Evolutionary conservation across 2,797 vertebrate genomes (phyloP).

Genomic region (Peromyscus melanophrys): DNA sequence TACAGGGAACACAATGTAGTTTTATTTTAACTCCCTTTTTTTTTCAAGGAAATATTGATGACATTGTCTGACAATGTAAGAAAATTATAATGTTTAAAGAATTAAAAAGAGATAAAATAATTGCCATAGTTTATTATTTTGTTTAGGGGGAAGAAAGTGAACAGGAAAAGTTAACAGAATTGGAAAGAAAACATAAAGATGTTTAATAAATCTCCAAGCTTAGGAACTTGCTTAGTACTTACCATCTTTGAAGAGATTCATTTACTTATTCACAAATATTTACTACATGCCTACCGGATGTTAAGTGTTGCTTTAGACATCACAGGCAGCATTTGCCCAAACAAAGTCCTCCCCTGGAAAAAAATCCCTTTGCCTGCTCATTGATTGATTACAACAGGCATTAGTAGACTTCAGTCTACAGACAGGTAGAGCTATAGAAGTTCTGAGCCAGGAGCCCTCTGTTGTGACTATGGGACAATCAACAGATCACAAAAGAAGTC

Average conservation of each 20-base stretch:
- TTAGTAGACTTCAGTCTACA: conserved; percentile 17
- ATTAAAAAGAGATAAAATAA: not conserved
- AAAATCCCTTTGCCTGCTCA: not conserved
- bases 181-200: not conserved
- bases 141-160: not conserved
- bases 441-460: conserved; percentile 12
- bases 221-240: not conserved
- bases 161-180: not conserved
- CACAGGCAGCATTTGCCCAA: not conserved
- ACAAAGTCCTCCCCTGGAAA: not conserved
- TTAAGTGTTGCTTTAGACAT: not conserved
- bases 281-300: not conserved
- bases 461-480: not conserved
- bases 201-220: not conserved
- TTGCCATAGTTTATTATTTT: conserved; percentile 19
- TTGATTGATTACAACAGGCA: not conserved
- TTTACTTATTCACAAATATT: conserved; percentile 46
- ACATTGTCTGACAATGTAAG: not conserved
- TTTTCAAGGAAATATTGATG: conserved; percentile 17
- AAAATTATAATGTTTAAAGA: not conserved
- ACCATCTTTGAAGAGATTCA: not conserved
- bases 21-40: conserved; percentile 2
- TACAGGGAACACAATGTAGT: not conserved
- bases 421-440: not conserved
- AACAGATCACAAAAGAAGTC: not conserved